A percentile compares a stretch with the other conserved stretches of the same genome.
phyloP scores from a whole-genome alignment of 2,888 invertebrate species.

The Hymenopus coronatus region DNA sequence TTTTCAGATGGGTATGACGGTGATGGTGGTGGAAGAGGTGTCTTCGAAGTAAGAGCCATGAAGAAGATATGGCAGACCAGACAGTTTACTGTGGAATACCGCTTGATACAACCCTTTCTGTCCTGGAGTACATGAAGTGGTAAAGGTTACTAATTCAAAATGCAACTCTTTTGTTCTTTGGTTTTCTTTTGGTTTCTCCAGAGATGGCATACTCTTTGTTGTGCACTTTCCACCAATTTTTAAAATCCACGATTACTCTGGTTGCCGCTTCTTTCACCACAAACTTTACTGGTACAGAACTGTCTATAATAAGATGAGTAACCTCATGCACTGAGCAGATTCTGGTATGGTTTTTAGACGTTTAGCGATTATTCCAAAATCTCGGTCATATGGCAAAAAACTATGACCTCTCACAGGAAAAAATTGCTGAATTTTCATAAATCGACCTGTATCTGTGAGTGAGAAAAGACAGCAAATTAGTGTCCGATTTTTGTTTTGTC shows the following conservation, averaged over 20 bases:
- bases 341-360: neutral
- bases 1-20: neutral
- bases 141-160: neutral
- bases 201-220: neutral
- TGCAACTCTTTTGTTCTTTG: neutral
- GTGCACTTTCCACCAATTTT: neutral
- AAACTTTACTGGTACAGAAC: neutral
- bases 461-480: slow-evolving; percentile 3
- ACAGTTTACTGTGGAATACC: neutral
- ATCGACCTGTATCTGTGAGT: slow-evolving; percentile 20
- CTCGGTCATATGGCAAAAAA: slow-evolving; percentile 3
- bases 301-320: neutral
- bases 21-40: too few relatives aligned
- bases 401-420: neutral
- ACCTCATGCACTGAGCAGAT: slow-evolving; percentile 3
- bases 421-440: slow-evolving; percentile 8
- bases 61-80: neutral
- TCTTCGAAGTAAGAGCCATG: neutral
- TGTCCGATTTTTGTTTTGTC: slow-evolving; percentile 20
- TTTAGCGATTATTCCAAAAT: slow-evolving; percentile 27
- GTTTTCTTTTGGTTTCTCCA: neutral
- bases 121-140: neutral
- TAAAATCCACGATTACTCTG: neutral
- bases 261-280: neutral
- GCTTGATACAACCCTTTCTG: neutral